Evolutionary conservation across 1,140 invertebrate species (phyloP).

Genomic region (Lineus longissimus): DNA sequence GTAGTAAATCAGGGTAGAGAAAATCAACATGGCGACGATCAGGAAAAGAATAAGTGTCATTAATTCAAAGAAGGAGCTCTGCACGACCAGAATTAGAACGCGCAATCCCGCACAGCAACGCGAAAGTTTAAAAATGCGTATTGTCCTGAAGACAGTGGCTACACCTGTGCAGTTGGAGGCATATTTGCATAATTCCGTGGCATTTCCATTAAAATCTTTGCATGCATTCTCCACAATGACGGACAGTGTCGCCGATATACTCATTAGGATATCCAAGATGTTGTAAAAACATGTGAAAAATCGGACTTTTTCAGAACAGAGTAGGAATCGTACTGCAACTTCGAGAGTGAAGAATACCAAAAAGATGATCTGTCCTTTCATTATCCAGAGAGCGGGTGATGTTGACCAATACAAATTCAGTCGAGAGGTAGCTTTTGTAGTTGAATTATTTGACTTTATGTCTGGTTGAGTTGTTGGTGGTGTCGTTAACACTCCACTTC

Average conservation of each 20-base stretch:
- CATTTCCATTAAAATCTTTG: neutral
- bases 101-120: slow-evolving; percentile 21
- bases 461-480: too few species aligned
- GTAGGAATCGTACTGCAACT: slow-evolving; percentile 38
- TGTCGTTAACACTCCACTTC: too few species aligned
- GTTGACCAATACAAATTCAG: too few species aligned
- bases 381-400: too few species aligned
- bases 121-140: slow-evolving; percentile 26
- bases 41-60: slow-evolving; percentile 87
- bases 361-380: slow-evolving; percentile 24
- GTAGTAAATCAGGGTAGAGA: slow-evolving; percentile 92
- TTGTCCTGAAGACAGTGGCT: slow-evolving; percentile 19
- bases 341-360: slow-evolving; percentile 51
- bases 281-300: slow-evolving; percentile 49
- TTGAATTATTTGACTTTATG: too few species aligned
- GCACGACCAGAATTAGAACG: slow-evolving; percentile 25
- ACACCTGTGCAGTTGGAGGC: neutral
- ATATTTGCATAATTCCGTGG: neutral
- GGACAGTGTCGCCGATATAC: neutral
- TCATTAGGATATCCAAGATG: slow-evolving; percentile 48
- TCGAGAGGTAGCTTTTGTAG: too few species aligned
- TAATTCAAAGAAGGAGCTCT: slow-evolving; percentile 29
- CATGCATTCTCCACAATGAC: neutral
- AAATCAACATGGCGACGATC: slow-evolving; percentile 91
- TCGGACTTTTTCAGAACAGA: slow-evolving; percentile 38